phyloP scores from a whole-genome alignment of 2,113 vertebrate genomes.

The Beaufortia kweichowensis region DNA sequence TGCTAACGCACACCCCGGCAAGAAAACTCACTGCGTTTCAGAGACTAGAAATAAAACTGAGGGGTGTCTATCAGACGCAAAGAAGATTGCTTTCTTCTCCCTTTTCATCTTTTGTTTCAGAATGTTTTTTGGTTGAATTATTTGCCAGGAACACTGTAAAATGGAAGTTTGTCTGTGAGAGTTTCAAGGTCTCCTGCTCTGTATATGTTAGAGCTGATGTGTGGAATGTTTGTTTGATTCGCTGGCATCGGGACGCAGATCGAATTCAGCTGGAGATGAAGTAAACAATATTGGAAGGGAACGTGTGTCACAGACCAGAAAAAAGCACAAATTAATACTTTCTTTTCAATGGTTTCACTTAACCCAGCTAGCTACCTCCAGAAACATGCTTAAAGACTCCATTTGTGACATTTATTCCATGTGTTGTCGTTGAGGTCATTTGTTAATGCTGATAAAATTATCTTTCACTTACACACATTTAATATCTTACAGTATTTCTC shows the following conservation, averaged over 20 bases:
- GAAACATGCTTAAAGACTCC: neutral
- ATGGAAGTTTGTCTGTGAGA: conserved; percentile 12
- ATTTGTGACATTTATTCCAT: neutral
- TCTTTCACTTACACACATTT: no score
- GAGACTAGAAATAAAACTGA: conserved; percentile 10
- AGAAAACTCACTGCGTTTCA: conserved; percentile 17
- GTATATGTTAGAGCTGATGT: neutral
- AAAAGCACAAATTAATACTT: neutral
- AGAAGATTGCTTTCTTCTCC: neutral
- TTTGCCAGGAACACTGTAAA: conserved; percentile 29
- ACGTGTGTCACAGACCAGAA: conserved; percentile 2
- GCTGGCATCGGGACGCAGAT: conserved; percentile 37
- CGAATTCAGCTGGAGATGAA: conserved; percentile 16
- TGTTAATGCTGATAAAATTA: no score
- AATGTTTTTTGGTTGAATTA: conserved; percentile 8
- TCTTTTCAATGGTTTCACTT: neutral
- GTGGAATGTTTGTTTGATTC: conserved; percentile 6
- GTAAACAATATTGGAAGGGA: conserved; percentile 10
- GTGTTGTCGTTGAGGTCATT: no score
- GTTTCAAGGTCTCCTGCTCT: conserved; percentile 15
- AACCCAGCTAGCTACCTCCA: neutral
- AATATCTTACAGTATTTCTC: no score
- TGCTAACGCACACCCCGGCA: conserved; percentile 10
- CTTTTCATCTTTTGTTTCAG: neutral
- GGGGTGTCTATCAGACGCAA: conserved; percentile 19